Evolutionary conservation across 1,140 invertebrate species (phyloP), one percentile per base, ranked within the genome.

Genomic region (Metopolophium dirhodum): DNA sequence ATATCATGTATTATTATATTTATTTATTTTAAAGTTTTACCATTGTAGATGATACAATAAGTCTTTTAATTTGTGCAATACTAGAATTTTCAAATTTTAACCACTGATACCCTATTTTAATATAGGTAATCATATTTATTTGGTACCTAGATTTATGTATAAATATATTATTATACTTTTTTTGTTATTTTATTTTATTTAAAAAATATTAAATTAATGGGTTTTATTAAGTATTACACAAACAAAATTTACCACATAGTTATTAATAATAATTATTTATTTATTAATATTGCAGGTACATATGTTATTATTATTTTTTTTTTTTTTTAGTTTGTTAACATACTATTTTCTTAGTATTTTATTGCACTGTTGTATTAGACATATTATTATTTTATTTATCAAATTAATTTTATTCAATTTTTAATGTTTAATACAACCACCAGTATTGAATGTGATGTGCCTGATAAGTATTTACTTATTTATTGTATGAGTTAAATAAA

Each of bases 371-470:
- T 90, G 18, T 41, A 22, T 41, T 90, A 88, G 7, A 26, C 9
- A 30, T 45, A 68, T 68, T 77, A 87, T 49, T 49, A 22, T 90
- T 90, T 37, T 41, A 14, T 41, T 61, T 37, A 61, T 54, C 51
- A 35, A 57, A 90, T 90, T 90, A 23, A n/a, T 90, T 90, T 45
- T 45, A 68, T 45, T 90, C 54, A 30, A 54, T 90, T 68, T 57
- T 90, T 45, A 45, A 90, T 77, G 6, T 90, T 90, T 68, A 68
- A 90, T 47, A 90, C 54, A 61, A 68, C 37, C 89, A 23, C 54
- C 89, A 90, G 54, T 90, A 90, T 90, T 90, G 57, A 90, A 90
- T 68, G 88, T 90, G 57, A 90, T 57, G 89, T 90, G 89, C 89
- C 89, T 90, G n/a, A 61, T 68, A 90, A 90, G 54, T 90, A 68